Conservation (phyloP, 1,140 invertebrate genomes). For the Drosophila busckii region DNA sequence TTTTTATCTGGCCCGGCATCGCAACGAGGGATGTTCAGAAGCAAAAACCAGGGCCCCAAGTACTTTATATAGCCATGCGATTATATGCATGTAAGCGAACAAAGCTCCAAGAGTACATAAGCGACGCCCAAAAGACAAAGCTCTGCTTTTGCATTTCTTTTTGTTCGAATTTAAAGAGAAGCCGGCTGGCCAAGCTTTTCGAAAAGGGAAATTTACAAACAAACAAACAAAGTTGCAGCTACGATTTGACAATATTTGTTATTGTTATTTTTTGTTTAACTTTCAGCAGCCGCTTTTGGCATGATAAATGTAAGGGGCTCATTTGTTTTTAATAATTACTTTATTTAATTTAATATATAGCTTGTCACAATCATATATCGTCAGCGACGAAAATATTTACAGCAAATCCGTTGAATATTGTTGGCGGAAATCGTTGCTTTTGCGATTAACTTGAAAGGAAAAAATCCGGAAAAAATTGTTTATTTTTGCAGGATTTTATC, state of each 20-base stretch:
- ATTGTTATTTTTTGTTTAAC: background rate
- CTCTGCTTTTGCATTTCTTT: constrained; percentile 50
- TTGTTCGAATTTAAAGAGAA: constrained; percentile 37
- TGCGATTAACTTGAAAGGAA: too few relatives aligned
- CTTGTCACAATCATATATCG: too few relatives aligned
- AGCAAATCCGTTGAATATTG: too few relatives aligned
- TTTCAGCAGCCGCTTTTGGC: too few relatives aligned
- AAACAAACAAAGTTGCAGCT: background rate
- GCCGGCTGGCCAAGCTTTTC: background rate
- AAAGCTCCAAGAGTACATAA: constrained; percentile 53
- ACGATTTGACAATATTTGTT: background rate
- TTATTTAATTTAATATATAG: too few relatives aligned
- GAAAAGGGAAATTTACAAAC: constrained; percentile 28
- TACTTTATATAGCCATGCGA: constrained; percentile 36
- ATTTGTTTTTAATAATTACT: too few relatives aligned
- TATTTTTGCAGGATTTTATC: too few relatives aligned
- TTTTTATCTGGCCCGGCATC: constrained; percentile 67
- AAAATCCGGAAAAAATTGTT: too few relatives aligned
- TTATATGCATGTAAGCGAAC: constrained; percentile 14
- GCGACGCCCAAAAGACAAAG: constrained; percentile 49
- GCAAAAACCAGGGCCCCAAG: constrained; percentile 15
- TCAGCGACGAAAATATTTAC: too few relatives aligned
- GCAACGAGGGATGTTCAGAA: constrained; percentile 55
- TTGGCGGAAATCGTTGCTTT: too few relatives aligned
- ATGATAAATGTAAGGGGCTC: too few relatives aligned